Conservation (phyloP, 2,797 vertebrate species). For the Anguilla obscura region DNA sequence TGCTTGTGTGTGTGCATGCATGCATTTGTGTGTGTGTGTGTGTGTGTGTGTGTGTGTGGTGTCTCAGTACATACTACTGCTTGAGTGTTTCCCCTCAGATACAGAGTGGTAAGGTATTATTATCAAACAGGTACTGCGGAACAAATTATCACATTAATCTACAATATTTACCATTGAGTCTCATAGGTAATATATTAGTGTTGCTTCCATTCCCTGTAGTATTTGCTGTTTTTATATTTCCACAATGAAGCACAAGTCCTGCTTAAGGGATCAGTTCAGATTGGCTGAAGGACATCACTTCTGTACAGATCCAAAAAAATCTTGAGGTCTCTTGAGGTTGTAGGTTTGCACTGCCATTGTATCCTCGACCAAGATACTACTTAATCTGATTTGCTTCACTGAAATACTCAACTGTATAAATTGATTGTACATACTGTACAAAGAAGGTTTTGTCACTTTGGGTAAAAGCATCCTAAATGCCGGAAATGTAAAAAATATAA, state of each 20-base stretch:
- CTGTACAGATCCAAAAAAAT: neutral
- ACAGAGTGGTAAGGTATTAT: neutral
- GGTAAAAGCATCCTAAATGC: neutral
- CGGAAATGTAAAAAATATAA: neutral
- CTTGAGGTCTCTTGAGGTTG: neutral
- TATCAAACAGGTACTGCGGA: constrained; percentile 27
- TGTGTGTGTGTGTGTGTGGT: constrained; percentile 39
- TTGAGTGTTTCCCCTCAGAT: constrained; percentile 25
- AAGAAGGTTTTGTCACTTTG: neutral
- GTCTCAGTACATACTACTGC: constrained; percentile 3
- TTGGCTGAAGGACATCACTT: neutral
- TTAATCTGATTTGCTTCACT: neutral
- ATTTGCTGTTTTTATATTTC: neutral
- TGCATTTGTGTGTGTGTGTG: constrained; percentile 27
- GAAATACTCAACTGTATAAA: neutral
- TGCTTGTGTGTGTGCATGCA: too few species aligned
- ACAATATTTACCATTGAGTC: constrained; percentile 31
- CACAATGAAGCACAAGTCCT: neutral
- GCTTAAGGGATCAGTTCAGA: neutral
- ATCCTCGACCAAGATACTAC: neutral
- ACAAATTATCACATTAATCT: constrained; percentile 31
- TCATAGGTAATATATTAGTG: constrained; percentile 17
- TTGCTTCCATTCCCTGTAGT: constrained; percentile 17
- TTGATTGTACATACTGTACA: neutral
- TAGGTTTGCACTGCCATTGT: too few species aligned